Evolutionary conservation across 2,113 vertebrate species (phyloP), one percentile per base, ranked within the genome.

Genomic region (Nannospalax galili): DNA sequence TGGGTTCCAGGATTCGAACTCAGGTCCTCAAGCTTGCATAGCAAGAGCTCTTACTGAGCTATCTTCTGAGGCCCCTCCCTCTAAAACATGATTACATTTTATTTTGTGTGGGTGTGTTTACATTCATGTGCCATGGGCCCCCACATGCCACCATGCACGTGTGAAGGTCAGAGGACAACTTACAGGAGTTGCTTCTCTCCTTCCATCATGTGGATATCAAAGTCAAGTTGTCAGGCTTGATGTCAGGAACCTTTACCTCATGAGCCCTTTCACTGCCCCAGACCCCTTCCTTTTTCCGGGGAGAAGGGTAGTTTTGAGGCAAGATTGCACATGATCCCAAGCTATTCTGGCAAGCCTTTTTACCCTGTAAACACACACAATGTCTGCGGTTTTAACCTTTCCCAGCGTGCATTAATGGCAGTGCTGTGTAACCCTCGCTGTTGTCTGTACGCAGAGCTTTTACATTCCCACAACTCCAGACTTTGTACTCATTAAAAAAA

Each of bases 331-430:
- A 30, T 7, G 16, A 42, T 32, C 35, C 35, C 56, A 58, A 35
- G 77, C 52, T 58, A 19, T n/a, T n/a, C n/a, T n/a, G n/a, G n/a
- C n/a, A n/a, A n/a, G n/a, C n/a, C n/a, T n/a, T n/a, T n/a, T n/a
- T n/a, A n/a, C n/a, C n/a, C n/a, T n/a, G 30, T 26, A 37, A 75
- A 84, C 52, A 48, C 35, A 69, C 48, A n/a, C 40, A 48, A 35
- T 11, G 19, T 58, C 30, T 79, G 32, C 77, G 56, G 7, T 30
- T 91, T 56, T 48, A 5, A n/a, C n/a, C n/a, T n/a, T n/a, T n/a
- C n/a, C n/a, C n/a, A 56, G 64, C 2, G 40, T 40, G 2, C 7
- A 11, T 48, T 64, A 0, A 42, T 45, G 7, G 7, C 14, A 0
- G 1, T 26, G 78, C 11, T 6, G 48, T 16, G 3, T 5, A 3